Evolutionary conservation across 2,113 vertebrate species (phyloP).

Genomic region (Cyprichromis sp.): DNA sequence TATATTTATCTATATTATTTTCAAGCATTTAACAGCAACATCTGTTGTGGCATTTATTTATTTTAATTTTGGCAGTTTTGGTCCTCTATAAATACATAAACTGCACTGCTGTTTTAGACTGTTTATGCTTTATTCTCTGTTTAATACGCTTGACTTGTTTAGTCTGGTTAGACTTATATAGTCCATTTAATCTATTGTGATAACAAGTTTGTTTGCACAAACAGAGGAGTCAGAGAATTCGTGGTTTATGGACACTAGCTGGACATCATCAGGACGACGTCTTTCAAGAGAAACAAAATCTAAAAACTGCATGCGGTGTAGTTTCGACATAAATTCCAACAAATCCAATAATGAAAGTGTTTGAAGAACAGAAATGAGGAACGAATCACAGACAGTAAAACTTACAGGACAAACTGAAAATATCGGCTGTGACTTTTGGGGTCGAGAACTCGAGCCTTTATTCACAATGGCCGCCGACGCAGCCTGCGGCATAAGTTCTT

Average conservation of each 20-base stretch:
- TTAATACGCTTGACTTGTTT: neutral
- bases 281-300: neutral
- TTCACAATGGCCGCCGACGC: neutral
- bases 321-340: neutral
- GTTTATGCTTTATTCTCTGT: neutral
- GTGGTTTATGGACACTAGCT: neutral
- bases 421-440: neutral
- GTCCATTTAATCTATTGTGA: neutral
- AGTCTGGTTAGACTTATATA: neutral
- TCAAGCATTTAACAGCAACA: neutral
- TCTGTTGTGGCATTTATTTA: neutral
- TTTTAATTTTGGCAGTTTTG: neutral
- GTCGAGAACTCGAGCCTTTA: neutral
- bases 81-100: neutral
- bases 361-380: slow-evolving; percentile 14
- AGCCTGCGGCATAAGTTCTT: neutral
- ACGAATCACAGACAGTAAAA: neutral
- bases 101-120: neutral
- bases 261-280: neutral
- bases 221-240: neutral
- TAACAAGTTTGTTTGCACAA: neutral
- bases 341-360: neutral
- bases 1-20: neutral
- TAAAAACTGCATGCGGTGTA: neutral
- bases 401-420: neutral